phyloP scores from a whole-genome alignment of 2,888 invertebrate species.

The Fragum sueziense region DNA sequence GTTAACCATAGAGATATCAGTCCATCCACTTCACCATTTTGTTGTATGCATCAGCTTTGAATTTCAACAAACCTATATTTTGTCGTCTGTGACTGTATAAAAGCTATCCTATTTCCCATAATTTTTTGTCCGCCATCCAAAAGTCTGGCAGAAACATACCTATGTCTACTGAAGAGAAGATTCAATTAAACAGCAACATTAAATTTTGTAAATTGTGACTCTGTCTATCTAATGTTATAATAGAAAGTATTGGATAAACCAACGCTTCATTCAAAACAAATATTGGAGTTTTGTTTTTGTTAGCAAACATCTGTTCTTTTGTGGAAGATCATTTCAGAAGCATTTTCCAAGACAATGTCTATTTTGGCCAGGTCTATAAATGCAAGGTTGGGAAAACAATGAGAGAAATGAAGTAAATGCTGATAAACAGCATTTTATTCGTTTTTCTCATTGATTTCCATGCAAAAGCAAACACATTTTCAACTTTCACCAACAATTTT shows the following conservation, averaged over 20 bases:
- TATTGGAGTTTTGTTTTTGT: background rate
- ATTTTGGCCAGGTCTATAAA: too few relatives aligned
- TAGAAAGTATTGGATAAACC: constrained; percentile 10
- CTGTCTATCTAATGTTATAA: constrained; percentile 20
- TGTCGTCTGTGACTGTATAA: too few relatives aligned
- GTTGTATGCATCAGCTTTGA: too few relatives aligned
- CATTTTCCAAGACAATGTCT: too few relatives aligned
- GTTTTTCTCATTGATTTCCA: too few relatives aligned
- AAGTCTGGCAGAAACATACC: background rate
- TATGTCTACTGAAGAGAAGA: constrained; percentile 7
- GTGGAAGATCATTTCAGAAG: too few relatives aligned
- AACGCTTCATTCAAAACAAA: background rate
- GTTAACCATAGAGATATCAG: too few relatives aligned
- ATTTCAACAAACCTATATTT: too few relatives aligned
- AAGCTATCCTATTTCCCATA: background rate
- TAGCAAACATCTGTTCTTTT: too few relatives aligned
- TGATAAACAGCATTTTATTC: background rate
- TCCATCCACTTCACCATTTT: too few relatives aligned
- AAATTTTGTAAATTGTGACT: constrained; percentile 19
- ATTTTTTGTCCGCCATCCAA: background rate
- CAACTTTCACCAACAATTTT: too few relatives aligned
- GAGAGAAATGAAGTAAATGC: background rate
- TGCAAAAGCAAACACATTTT: too few relatives aligned
- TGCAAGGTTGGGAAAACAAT: background rate
- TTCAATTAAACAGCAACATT: constrained; percentile 24